phyloP scores from a whole-genome alignment of 2,888 invertebrate species.

The Lepidocyrtoides sp. region DNA sequence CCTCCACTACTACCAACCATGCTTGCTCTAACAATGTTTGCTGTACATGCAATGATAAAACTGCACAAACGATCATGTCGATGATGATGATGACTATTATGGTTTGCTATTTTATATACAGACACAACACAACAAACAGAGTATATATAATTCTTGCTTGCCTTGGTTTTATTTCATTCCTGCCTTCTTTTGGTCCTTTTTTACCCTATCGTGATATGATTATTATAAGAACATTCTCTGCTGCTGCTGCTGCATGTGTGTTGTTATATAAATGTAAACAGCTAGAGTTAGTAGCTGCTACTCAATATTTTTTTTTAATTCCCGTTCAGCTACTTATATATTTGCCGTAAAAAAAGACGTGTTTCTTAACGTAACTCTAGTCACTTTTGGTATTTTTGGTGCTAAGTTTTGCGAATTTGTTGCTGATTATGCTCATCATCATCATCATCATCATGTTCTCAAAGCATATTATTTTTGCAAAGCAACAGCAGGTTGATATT shows the following conservation, averaged over 20 bases:
- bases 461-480: neutral
- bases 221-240: neutral
- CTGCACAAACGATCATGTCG: neutral
- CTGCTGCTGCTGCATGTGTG: neutral
- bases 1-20: neutral
- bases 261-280: neutral
- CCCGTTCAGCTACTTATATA: neutral
- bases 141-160: conserved; percentile 66
- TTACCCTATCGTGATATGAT: conserved; percentile 23
- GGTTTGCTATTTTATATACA: conserved; percentile 37
- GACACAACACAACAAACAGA: conserved; percentile 7
- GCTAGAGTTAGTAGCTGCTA: neutral
- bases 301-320: neutral
- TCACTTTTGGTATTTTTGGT: conserved; percentile 48
- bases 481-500: conserved; percentile 30
- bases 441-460: conserved; percentile 16
- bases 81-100: conserved; percentile 45
- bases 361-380: conserved; percentile 3
- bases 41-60: neutral
- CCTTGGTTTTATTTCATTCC: conserved; percentile 70
- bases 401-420: conserved; percentile 4
- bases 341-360: neutral
- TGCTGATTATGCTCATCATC: neutral
- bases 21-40: neutral
- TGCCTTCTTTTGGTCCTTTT: conserved; percentile 27